These are phyloP conservation scores for Phymorhynchus buccinoides DNA, from an alignment of 1,140 invertebrate genomes.

Conservation along the genomic window DNA sequence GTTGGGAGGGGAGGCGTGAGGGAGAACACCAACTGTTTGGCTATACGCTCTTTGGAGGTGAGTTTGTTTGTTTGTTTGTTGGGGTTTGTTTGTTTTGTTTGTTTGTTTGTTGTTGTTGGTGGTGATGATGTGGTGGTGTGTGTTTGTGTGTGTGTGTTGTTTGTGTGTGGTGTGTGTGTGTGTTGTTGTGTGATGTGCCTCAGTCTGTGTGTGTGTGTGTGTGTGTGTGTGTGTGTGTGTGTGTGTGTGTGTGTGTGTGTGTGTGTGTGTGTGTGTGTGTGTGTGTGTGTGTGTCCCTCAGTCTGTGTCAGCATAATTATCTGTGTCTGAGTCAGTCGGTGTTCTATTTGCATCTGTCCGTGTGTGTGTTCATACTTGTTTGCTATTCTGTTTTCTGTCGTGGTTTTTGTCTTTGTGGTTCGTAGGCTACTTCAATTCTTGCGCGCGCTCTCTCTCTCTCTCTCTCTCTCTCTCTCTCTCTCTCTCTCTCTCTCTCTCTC, in stretches of 20 bases:
- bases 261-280: neutral
- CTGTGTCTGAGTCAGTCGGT: no score
- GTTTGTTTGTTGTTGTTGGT: neutral
- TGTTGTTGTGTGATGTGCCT: neutral
- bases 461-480: no score
- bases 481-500: no score
- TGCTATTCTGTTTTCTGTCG: no score
- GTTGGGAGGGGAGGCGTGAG: constrained; percentile 25
- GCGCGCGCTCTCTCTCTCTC: no score
- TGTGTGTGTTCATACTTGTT: no score
- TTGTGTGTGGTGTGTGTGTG: neutral
- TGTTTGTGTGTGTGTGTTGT: constrained; percentile 8
- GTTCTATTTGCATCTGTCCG: no score
- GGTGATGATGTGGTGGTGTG: neutral
- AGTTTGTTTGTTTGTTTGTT: constrained; percentile 29
- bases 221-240: neutral
- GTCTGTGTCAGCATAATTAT: no score
- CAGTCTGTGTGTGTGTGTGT: neutral
- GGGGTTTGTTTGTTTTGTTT: neutral
- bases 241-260: constrained; percentile 13
- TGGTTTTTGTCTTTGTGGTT: no score
- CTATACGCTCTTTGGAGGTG: constrained; percentile 67
- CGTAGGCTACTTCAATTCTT: no score
- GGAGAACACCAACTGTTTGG: constrained; percentile 68
- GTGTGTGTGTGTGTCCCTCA: no score